Evolutionary conservation across 1,140 invertebrate species (phyloP).

Genomic region (Eubasilissa regina): DNA sequence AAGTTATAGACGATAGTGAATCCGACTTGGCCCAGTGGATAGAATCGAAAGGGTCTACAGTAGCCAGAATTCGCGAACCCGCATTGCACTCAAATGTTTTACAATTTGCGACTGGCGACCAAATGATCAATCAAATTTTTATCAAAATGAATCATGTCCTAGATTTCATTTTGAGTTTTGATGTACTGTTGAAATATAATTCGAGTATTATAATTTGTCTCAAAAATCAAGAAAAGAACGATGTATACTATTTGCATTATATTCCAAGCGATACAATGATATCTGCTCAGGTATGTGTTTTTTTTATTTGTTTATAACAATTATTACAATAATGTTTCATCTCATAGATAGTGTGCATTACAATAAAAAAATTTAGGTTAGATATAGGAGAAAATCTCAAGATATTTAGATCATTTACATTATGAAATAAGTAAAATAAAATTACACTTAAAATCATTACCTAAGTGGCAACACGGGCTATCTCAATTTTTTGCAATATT

Average conservation of each 20-base stretch:
- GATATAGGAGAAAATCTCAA: too few relatives aligned
- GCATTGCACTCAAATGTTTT: slow-evolving; percentile 75
- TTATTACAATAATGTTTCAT: too few relatives aligned
- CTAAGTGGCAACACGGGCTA: too few relatives aligned
- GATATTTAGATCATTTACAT: too few relatives aligned
- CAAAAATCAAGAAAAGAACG: slow-evolving; percentile 84
- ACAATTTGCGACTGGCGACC: slow-evolving; percentile 82
- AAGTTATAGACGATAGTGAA: slow-evolving; percentile 83
- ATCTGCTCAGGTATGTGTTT: slow-evolving; percentile 76
- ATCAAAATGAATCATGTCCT: slow-evolving; percentile 82
- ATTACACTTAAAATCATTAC: too few relatives aligned
- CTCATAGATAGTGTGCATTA: too few relatives aligned
- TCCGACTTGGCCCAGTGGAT: slow-evolving; percentile 78
- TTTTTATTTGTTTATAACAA: too few relatives aligned
- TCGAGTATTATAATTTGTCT: slow-evolving; percentile 85
- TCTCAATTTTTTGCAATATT: too few relatives aligned
- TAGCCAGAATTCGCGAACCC: slow-evolving; percentile 76
- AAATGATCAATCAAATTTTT: slow-evolving; percentile 79
- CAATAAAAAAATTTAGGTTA: too few relatives aligned
- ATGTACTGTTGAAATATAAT: slow-evolving; percentile 82
- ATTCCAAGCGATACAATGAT: slow-evolving; percentile 83
- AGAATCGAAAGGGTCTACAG: slow-evolving; percentile 76
- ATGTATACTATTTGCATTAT: slow-evolving; percentile 88
- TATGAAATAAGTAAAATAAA: too few relatives aligned
- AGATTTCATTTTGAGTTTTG: slow-evolving; percentile 85